Evolutionary conservation across 1,140 invertebrate genomes (phyloP).

Genomic region (Meloidogyne exigua): DNA sequence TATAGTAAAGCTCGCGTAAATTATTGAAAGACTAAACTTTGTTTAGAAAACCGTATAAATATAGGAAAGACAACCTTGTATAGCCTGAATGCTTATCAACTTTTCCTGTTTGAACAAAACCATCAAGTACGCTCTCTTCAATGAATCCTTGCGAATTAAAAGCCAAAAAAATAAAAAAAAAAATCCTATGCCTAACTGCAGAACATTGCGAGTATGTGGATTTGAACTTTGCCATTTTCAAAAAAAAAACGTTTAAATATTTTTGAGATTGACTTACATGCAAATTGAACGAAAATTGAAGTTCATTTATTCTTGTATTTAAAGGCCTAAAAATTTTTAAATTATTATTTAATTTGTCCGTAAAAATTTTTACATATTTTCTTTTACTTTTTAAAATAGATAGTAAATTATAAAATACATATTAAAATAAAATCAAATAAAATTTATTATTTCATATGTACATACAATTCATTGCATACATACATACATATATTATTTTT

Average conservation of each 20-base stretch:
- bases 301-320: neutral
- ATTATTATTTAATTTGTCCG: no score
- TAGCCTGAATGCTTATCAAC: conserved; percentile 47
- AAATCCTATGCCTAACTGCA: conserved; percentile 52
- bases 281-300: neutral
- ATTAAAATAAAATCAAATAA: no score
- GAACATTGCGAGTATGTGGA: conserved; percentile 46
- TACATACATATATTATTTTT: no score
- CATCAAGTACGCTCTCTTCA: conserved; percentile 48
- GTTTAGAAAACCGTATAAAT: neutral
- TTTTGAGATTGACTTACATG: neutral
- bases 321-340: no score
- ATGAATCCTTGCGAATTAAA: conserved; percentile 52
- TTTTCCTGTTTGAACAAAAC: neutral
- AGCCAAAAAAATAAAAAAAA: conserved; percentile 52
- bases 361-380: no score
- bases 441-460: no score
- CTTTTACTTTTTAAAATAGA: no score
- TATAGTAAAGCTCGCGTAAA: conserved; percentile 49
- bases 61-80: conserved; percentile 10
- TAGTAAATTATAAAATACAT: no score
- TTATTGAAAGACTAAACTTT: conserved; percentile 42
- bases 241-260: neutral
- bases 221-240: conserved; percentile 69
- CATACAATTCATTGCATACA: no score